These are phyloP conservation scores for Nomada fucata DNA, from an alignment of 2,888 invertebrate genomes.

Conservation along the genomic window DNA sequence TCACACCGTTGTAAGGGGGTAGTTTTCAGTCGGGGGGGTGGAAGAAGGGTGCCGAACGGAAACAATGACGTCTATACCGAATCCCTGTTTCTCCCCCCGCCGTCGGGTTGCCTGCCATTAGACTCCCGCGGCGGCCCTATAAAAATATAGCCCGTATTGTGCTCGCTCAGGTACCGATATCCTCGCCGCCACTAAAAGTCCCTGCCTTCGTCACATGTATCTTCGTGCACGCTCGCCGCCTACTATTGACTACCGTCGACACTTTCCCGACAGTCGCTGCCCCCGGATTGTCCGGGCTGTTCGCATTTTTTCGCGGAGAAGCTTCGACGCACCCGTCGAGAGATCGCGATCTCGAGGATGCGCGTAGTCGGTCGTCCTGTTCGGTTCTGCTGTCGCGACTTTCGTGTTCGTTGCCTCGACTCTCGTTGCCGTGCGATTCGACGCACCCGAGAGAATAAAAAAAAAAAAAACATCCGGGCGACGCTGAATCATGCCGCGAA, in stretches of 20 bases:
- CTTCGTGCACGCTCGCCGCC: conserved; percentile 2
- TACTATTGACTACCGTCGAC: background rate
- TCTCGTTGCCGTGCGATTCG: too few species aligned
- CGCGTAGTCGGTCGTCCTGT: too few species aligned
- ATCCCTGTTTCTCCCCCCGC: conserved; percentile 74
- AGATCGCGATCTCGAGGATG: too few species aligned
- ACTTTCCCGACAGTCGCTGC: background rate
- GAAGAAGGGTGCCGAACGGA: conserved; percentile 75
- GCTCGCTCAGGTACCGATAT: conserved; percentile 74
- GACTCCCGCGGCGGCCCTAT: conserved; percentile 77
- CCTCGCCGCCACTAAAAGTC: conserved; percentile 66
- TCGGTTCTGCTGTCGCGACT: too few species aligned
- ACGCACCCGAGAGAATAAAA: too few species aligned
- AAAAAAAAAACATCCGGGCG: too few species aligned
- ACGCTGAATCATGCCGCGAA: too few species aligned
- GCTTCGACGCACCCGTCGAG: too few species aligned
- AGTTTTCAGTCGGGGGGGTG: conserved; percentile 74
- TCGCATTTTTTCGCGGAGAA: too few species aligned
- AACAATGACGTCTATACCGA: conserved; percentile 83
- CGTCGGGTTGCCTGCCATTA: conserved; percentile 79
- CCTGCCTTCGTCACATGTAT: conserved; percentile 59
- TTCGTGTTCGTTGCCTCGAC: too few species aligned
- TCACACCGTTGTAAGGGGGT: conserved; percentile 77
- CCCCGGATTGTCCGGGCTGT: too few species aligned
- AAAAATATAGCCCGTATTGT: conserved; percentile 80